Evolutionary conservation across 1,140 invertebrate species (phyloP), one percentile per base, ranked within the genome.

Genomic region (Theocolax elegans): DNA sequence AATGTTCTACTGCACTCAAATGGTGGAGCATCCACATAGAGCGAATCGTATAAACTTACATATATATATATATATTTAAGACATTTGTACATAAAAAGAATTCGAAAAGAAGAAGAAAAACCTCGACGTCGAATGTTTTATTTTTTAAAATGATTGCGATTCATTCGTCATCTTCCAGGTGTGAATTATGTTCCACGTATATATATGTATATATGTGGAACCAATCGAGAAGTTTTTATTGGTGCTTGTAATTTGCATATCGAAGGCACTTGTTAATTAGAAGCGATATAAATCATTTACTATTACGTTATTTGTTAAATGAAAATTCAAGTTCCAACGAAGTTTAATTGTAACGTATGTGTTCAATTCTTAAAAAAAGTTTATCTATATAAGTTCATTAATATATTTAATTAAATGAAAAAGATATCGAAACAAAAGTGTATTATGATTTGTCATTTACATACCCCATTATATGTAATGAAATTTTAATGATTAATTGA

Each of bases 401-500:
- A 15, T 12, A 25, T 49, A 63, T 49, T 63, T 48, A 63, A 63
- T 63, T 48, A 63, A 60, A 63, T 49, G 15, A n/a, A 46, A 29
- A 21, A 49, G 49, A 63, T 15, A n/a, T 3, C 3, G 27, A 35
- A 35, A 40, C 3, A 42, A 27, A 23, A 42, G 40, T 31, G 35
- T 44, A 4, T 44, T 44, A 8, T 44, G 12, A 8, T 35, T 4
- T 35, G 10, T 35, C 10, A 6, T 35, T 35, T 35, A 35, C 31
- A 4, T 35, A 6, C 10, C 10, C 10, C 10, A 35, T 10, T 35
- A 35, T 35, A 6, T 35, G n/a, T n/a, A n/a, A n/a, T n/a, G n/a
- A n/a, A n/a, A n/a, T n/a, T n/a, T n/a, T n/a, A n/a, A n/a, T n/a
- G n/a, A n/a, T n/a, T n/a, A n/a, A n/a, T n/a, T n/a, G n/a, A n/a